Evolutionary conservation across 92 coral and sea anemone genomes (phyloP), one percentile per base, ranked within the genome.

Genomic region (Desmophyllum pertusum): DNA sequence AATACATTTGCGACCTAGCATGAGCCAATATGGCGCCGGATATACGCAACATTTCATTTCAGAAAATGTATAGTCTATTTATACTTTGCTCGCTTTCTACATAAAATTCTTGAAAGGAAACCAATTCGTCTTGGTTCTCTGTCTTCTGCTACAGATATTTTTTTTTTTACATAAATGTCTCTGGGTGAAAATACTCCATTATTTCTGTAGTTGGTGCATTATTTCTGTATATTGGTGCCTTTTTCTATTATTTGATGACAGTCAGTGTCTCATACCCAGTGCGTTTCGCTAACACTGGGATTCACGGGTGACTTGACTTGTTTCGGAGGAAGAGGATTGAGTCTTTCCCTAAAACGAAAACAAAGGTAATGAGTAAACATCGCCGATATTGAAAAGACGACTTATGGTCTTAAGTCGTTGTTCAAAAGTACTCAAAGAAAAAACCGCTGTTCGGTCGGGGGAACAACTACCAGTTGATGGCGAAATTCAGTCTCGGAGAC

Each of bases 321-420:
- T 40, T 82, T 82, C 5, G 41, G 10, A 39, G 78, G 79, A 55
- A 43, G 70, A 10, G 39, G 70, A 5, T 30, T 29, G 5, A 51
- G 59, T 42, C 86, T 71, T 18, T 82, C 86, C 79, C 86, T 82
- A 33, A 36, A 81, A 81, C 6, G 9, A 48, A 30, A 37, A 19
- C 37, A 64, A 21, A 66, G 35, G 14, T 2, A 25, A 59, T 48
- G 3, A 48, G 21, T 48, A 18, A 43, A 45, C n/a, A n/a, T n/a
- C n/a, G n/a, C n/a, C n/a, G n/a, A n/a, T n/a, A n/a, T n/a, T n/a
- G n/a, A n/a, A n/a, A n/a, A n/a, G n/a, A n/a, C n/a, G n/a, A n/a
- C n/a, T n/a, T n/a, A n/a, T n/a, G n/a, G n/a, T n/a, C n/a, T n/a
- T n/a, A n/a, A n/a, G n/a, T n/a, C n/a, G n/a, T n/a, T n/a, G n/a